Evolutionary conservation across 2,113 vertebrate genomes (phyloP), one percentile per base, ranked within the genome.

Genomic region (Myotis lucifugus): DNA sequence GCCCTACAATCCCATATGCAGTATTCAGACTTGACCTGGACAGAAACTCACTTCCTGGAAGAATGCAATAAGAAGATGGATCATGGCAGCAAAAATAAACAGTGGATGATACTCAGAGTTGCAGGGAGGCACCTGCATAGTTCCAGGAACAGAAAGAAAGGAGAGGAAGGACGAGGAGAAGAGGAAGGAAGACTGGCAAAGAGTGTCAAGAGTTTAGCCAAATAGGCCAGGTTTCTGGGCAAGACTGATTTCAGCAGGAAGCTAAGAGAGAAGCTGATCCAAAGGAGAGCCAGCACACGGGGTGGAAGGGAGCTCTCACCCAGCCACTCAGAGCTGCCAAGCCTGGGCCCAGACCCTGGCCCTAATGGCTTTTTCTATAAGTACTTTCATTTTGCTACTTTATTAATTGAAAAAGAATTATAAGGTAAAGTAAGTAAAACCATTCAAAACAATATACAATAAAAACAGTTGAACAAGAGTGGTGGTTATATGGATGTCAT

Each of bases 41-140:
- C 9, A 32, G 76, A 85, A 76, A 59, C 64, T n/a, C 25, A 91
- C 56, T 88, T 88, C 90, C 83, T 46, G 56, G 83, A 93, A 88
- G 77, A 90, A 21, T 40, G 8, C 40, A 83, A 17, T 2, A 27
- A 84, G 34, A 85, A 89, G 9, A 25, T 66, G 23, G 37, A n/a
- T 27, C 29, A 37, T 4, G 12, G 46, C 21, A 86, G 34, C 81
- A 34, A n/a, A 70, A 59, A 6, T 11, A 77, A 46, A 88, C 56
- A 64, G 69, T 21, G 8, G 50, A 12, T 59, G 52, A 34, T 27
- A 70, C 27, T 52, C 15, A 9, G 19, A 32, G 50, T 19, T 40
- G 17, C 19, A 87, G 73, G 21, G 48, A 81, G 32, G 6, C 17
- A 29, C 7, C 76, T 52, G 37, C 21, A 0, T 18, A 34, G 70